Evolutionary conservation across 2,113 vertebrate species (phyloP), one percentile per base, ranked within the genome.

Genomic region (Todiramphus chloris): DNA sequence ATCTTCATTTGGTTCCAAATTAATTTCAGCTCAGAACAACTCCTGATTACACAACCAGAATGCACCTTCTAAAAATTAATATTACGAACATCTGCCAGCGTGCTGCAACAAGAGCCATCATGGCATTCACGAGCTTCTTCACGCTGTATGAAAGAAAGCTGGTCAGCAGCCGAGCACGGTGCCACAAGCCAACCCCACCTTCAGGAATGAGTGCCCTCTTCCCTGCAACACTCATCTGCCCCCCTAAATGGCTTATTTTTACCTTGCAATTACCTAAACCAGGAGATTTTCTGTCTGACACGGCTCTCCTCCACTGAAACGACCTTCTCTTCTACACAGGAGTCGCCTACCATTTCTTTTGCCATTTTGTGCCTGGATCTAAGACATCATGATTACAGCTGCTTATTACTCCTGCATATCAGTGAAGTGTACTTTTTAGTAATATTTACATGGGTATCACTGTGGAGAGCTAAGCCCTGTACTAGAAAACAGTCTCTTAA

Each of bases 1-100:
- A 97, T 89, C 41, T 94, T 73, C 87, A 78, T 96, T 93, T 95
- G 83, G 94, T 94, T 93, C 94, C 91, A 91, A 96, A 84, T 88
- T 87, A 92, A 94, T 77, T 91, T 92, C 88, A 89, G 95, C 85
- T 93, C 77, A 93, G 90, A 95, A 78, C 85, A 94, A 48, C 95
- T 95, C 83, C 87, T 96, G 88, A 50, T 53, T 76, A 85, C 66
- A 70, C 94, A 94, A 60, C 75, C 86, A 90, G 90, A 96, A 93
- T 5, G 59, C 19, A 92, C 79, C 60, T 96, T 95, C 92, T 88
- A 66, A 53, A 80, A 85, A 93, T 50, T 14, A 77, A 16, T 24
- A 77, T 31, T 31, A 84, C 3, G 41, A 87, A 88, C 87, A 91
- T 74, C 87, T 87, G 90, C 68, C 87, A 83, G 59, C 23, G 19